These are phyloP conservation scores for Notoglanidium macrostoma DNA, from an alignment of 2,797 vertebrate species.

Conservation along the genomic window DNA sequence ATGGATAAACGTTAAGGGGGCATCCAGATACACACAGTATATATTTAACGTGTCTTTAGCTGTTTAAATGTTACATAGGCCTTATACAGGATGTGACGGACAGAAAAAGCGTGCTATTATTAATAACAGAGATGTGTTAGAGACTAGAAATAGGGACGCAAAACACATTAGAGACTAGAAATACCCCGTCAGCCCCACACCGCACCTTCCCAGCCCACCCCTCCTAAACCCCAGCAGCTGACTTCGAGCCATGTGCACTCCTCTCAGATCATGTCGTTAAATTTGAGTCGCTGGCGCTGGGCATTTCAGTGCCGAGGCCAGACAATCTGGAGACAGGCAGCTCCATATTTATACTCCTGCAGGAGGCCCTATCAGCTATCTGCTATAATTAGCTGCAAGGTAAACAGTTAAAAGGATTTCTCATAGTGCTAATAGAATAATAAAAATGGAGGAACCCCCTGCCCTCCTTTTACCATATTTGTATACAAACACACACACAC, in stretches of 20 bases:
- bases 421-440: constrained; percentile 72
- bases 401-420: constrained; percentile 77
- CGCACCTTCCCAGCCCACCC: constrained; percentile 30
- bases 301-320: constrained; percentile 81
- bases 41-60: background rate
- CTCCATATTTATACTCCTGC: constrained; percentile 89
- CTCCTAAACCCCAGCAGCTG: constrained; percentile 72
- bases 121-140: constrained; percentile 17
- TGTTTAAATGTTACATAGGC: background rate
- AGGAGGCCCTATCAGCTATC: constrained; percentile 70
- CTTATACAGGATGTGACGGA: background rate
- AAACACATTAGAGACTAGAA: constrained; percentile 33
- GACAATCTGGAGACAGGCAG: constrained; percentile 95
- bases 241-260: constrained; percentile 83
- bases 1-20: background rate
- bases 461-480: background rate
- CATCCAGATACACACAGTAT: background rate
- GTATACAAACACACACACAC: background rate
- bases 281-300: constrained; percentile 85
- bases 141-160: constrained; percentile 16
- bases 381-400: constrained; percentile 80
- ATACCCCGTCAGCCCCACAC: constrained; percentile 62
- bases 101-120: background rate
- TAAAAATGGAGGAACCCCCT: constrained; percentile 61
- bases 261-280: constrained; percentile 93